Percentiles rank a stretch among this genome's conserved stretches.
Evolutionary conservation across 1,140 invertebrate genomes (phyloP).

Genomic region (Ephestia elutella): DNA sequence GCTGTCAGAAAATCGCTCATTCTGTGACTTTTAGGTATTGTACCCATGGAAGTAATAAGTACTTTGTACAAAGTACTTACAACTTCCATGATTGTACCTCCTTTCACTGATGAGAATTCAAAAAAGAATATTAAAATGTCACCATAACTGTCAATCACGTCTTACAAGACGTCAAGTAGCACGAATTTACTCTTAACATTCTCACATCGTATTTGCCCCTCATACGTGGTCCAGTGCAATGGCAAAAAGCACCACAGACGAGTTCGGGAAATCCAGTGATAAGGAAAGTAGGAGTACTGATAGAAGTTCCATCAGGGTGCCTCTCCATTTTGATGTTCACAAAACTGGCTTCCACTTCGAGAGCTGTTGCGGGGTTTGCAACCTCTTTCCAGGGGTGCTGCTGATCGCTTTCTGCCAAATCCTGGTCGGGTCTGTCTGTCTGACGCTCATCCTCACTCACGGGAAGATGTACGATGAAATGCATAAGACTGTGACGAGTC

Average conservation of each 20-base stretch:
- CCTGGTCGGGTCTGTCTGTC: constrained; percentile 46
- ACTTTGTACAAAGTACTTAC: too few species aligned
- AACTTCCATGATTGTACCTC: too few species aligned
- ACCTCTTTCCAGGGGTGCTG: constrained; percentile 59
- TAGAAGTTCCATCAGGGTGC: constrained; percentile 29
- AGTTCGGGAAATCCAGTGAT: constrained; percentile 35
- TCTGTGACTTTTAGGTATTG: too few species aligned
- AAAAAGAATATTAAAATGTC: too few species aligned
- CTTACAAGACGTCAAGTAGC: too few species aligned
- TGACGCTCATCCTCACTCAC: constrained; percentile 52
- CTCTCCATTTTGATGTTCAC: constrained; percentile 53
- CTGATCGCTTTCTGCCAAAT: constrained; percentile 58
- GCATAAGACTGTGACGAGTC: constrained; percentile 42
- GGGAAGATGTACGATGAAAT: constrained; percentile 57
- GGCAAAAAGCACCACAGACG: constrained; percentile 45
- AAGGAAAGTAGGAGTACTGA: constrained; percentile 28
- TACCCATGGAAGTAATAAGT: too few species aligned
- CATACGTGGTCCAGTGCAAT: constrained; percentile 15
- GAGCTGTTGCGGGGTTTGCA: constrained; percentile 62
- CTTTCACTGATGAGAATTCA: too few species aligned
- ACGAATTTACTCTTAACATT: too few species aligned
- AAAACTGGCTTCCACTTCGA: constrained; percentile 60
- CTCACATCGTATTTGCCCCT: too few species aligned
- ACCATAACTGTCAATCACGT: too few species aligned
- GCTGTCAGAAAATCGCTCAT: too few species aligned